Base-by-base conservation (phyloP, 2,113 vertebrate species). In the Aspidoscelis tigris region DNA sequence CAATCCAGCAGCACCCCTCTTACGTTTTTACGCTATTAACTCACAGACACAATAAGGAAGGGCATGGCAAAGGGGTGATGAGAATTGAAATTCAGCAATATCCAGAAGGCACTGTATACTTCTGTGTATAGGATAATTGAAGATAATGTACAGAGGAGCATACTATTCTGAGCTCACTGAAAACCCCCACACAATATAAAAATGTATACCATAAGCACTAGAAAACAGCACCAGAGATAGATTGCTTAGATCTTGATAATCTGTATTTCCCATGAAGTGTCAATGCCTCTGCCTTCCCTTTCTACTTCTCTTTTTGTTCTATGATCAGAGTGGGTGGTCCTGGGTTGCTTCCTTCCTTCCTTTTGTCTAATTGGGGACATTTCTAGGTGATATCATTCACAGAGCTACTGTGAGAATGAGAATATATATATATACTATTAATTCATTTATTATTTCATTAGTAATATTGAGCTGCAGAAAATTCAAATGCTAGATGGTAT, bases 401-500 rank as follows among this genome's bases (percentile, higher is more conserved):
- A 50, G 77, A 22, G 26, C 58, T 73, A 69, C 50, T 83, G 78
- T 47, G 16, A 85, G 22, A n/a, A 73, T 74, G 33, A 65, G 69
- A 33, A 20, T 77, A 79, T 43, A 73, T n/a, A 61, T 26, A 79
- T 58, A 74, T 75, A 75, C 12, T 78, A 78, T 39, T 61, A 77
- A 78, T 55, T 64, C 50, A 43, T 26, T 83, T 76, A 55, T 76
- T 76, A 85, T 74, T 78, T 74, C 50, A 72, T 66, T 74, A 73
- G 44, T 22, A 84, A n/a, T 24, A 53, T 41, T 85, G 12, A 33
- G 26, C 16, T 24, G 83, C 20, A 21, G 69, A 73, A 74, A 83
- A 84, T 71, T 69, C 18, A 47, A 84, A 33, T 55, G 73, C 39
- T 69, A 16, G 14, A 33, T 41, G 33, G 41, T 75, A 74, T 65